These are phyloP conservation scores for Catharus bicknelli DNA, from an alignment of 2,113 vertebrate genomes.

Conservation along the genomic window DNA sequence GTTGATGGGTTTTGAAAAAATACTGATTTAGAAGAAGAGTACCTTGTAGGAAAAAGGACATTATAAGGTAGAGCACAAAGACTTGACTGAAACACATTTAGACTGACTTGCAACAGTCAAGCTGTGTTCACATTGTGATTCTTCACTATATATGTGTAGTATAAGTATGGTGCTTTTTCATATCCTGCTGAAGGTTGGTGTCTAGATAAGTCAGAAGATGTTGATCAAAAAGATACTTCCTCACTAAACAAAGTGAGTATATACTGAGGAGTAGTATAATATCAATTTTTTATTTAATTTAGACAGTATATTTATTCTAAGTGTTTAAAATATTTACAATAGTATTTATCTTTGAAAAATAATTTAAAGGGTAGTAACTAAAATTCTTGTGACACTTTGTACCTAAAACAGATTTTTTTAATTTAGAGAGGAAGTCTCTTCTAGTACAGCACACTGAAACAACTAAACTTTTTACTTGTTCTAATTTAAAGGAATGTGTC, in stretches of 20 bases:
- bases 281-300: not conserved
- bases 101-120: not conserved
- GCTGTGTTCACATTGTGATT: not conserved
- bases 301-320: not conserved
- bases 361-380: not conserved
- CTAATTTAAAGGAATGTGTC: not conserved
- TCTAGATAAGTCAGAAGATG: not conserved
- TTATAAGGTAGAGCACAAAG: not conserved
- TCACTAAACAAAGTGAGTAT: not conserved
- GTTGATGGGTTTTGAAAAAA: not conserved
- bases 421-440: not conserved
- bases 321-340: not conserved
- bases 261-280: not conserved
- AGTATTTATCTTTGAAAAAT: not conserved
- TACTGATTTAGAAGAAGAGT: not conserved
- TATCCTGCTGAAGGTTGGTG: not conserved
- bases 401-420: not conserved
- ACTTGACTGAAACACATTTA: not conserved
- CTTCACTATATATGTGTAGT: not conserved
- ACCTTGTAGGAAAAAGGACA: not conserved
- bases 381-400: not conserved
- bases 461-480: not conserved
- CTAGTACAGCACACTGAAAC: not conserved
- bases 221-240: not conserved
- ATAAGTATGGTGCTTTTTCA: not conserved